These are phyloP conservation scores for Gobio occitaniae DNA, from an alignment of 2,797 vertebrate species.

Conservation along the genomic window DNA sequence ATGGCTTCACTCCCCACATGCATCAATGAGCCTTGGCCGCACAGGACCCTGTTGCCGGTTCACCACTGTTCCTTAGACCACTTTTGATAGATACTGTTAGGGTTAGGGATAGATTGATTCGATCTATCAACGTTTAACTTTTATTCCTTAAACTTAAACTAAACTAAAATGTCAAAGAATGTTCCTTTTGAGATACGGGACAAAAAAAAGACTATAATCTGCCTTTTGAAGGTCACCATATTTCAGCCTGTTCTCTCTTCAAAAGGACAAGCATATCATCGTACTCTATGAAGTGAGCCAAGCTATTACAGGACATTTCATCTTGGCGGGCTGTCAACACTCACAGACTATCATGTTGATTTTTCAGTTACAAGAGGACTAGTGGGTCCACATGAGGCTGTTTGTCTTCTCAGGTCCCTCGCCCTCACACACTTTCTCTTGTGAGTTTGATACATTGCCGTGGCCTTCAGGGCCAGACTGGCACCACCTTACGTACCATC, in stretches of 20 bases:
- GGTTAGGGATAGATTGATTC: too few species aligned
- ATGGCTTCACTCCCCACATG: too few species aligned
- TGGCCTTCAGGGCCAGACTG: constrained; percentile 36
- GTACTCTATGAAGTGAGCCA: constrained; percentile 24
- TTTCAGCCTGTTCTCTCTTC: constrained; percentile 18
- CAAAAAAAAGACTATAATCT: background rate
- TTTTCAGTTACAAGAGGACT: constrained; percentile 33
- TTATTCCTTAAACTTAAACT: background rate
- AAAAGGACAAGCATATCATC: constrained; percentile 42
- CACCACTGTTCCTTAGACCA: too few species aligned
- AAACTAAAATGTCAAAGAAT: background rate
- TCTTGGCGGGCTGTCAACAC: constrained; percentile 43
- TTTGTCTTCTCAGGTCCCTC: constrained; percentile 44
- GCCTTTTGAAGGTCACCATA: constrained; percentile 30
- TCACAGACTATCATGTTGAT: constrained; percentile 43
- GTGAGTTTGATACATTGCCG: constrained; percentile 21
- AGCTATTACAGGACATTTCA: constrained; percentile 40
- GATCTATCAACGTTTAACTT: too few species aligned
- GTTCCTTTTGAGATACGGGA: background rate
- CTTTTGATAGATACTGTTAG: too few species aligned
- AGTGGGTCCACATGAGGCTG: constrained; percentile 16
- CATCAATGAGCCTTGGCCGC: too few species aligned
- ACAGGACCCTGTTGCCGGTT: too few species aligned
- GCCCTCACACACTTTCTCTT: constrained; percentile 7
- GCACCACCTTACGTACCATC: constrained; percentile 50